A percentile compares a stretch with the other conserved stretches of the same genome.
These are phyloP conservation scores for Athripsodes cinereus DNA, from an alignment of 2,888 invertebrate species.

Conservation along the genomic window DNA sequence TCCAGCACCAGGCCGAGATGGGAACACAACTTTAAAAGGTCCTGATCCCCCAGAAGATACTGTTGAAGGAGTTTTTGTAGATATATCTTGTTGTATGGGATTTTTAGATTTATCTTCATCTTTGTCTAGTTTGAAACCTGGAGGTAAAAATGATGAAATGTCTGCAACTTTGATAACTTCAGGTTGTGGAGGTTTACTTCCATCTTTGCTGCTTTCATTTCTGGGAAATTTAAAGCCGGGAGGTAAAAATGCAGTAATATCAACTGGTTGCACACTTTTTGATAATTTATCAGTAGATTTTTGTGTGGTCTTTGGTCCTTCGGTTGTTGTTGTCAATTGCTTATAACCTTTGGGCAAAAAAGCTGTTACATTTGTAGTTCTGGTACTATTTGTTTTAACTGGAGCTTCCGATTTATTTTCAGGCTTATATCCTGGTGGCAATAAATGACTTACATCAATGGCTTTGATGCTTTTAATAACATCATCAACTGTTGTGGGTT, in stretches of 20 bases:
- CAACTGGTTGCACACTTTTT: conserved; percentile 34
- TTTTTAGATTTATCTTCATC: conserved; percentile 12
- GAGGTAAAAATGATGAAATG: conserved; percentile 39
- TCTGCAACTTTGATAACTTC: conserved; percentile 36
- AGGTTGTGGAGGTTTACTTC: conserved; percentile 30
- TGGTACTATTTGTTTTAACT: conserved; percentile 20
- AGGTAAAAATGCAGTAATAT: conserved; percentile 59
- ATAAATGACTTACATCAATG: conserved; percentile 53
- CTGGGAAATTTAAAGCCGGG: conserved; percentile 29
- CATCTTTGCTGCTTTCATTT: conserved; percentile 6
- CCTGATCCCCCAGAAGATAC: conserved; percentile 39
- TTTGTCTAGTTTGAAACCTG: conserved; percentile 45
- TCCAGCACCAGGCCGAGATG: conserved; percentile 65
- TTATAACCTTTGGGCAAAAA: conserved; percentile 43
- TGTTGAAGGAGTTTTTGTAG: conserved; percentile 22
- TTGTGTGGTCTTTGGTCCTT: conserved; percentile 30
- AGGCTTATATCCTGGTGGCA: conserved; percentile 63
- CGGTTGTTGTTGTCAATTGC: conserved; percentile 33
- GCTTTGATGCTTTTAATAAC: conserved; percentile 45
- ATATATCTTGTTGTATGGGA: conserved; percentile 12
- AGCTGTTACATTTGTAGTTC: conserved; percentile 33
- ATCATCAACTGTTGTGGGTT: conserved; percentile 34
- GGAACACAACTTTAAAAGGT: conserved; percentile 68
- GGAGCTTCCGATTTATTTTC: conserved; percentile 13
- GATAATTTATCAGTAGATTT: conserved; percentile 33